Evolutionary conservation across 2,888 invertebrate genomes (phyloP).

Genomic region (Ethmia dodecea): DNA sequence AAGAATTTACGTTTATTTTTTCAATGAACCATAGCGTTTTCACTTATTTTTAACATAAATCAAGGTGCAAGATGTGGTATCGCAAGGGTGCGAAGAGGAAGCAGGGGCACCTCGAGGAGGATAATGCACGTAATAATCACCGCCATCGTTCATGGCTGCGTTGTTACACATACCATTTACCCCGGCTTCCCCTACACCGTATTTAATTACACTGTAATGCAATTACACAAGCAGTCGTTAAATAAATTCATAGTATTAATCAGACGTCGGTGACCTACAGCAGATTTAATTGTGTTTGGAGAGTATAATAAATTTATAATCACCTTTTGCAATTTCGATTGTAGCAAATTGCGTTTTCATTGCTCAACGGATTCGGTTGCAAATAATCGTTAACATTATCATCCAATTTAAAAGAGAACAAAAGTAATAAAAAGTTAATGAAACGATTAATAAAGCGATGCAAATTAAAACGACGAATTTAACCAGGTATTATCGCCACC

Average conservation of each 20-base stretch:
- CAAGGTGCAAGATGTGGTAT: constrained; percentile 32
- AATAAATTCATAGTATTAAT: constrained; percentile 44
- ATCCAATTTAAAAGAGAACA: too few species aligned
- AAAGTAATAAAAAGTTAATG: constrained; percentile 20
- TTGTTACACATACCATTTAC: constrained; percentile 47
- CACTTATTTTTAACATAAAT: too few species aligned
- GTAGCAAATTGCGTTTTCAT: constrained; percentile 13
- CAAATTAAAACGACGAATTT: constrained; percentile 38
- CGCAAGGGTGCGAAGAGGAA: constrained; percentile 30
- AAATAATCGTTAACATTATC: too few species aligned
- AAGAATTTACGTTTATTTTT: too few species aligned
- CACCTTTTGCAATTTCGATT: constrained; percentile 5
- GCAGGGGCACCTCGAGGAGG: constrained; percentile 35
- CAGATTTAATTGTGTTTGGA: constrained; percentile 1
- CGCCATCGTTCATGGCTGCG: constrained; percentile 52
- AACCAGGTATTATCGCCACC: constrained; percentile 38
- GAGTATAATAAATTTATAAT: too few species aligned
- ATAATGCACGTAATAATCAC: constrained; percentile 67
- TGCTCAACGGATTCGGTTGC: too few species aligned
- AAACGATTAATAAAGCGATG: constrained; percentile 36
- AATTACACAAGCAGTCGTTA: constrained; percentile 48
- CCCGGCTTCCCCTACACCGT: constrained; percentile 33
- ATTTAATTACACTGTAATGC: constrained; percentile 59
- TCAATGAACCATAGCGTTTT: too few species aligned
- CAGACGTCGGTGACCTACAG: constrained; percentile 17